Conservation (phyloP, 2,888 invertebrate genomes). For the Malachius bipustulatus region DNA sequence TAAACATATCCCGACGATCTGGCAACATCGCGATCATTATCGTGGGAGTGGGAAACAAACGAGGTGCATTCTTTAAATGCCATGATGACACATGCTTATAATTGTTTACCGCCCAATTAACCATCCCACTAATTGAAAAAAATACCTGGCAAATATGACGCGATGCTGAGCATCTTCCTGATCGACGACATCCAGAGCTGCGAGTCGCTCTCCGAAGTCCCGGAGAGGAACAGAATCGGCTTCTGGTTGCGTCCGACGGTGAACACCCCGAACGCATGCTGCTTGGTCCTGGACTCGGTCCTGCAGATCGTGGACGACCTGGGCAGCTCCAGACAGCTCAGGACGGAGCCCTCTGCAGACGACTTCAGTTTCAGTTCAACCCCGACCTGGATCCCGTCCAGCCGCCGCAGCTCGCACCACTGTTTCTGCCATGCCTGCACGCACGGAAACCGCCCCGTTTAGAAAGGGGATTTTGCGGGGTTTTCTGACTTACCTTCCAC, state of each 20-base stretch:
- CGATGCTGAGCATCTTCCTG: constrained; percentile 39
- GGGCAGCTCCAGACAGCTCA: constrained; percentile 43
- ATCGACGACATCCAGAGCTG: constrained; percentile 60
- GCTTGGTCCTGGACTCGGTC: constrained; percentile 53
- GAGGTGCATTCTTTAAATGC: no score
- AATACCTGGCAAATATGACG: constrained; percentile 34
- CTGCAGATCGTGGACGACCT: constrained; percentile 48
- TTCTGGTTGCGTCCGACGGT: constrained; percentile 44
- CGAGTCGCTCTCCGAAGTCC: constrained; percentile 49
- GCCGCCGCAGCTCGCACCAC: constrained; percentile 50
- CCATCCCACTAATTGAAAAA: constrained; percentile 8
- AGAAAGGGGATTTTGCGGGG: no score
- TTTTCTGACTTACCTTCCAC: constrained; percentile 44
- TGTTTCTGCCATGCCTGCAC: constrained; percentile 52
- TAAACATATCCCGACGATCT: no score
- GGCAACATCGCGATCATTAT: no score
- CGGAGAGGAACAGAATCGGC: constrained; percentile 52
- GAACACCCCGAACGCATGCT: constrained; percentile 58
- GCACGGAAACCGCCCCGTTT: constrained; percentile 20
- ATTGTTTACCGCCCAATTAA: constrained; percentile 8
- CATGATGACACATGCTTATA: no score
- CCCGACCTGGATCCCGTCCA: constrained; percentile 42
- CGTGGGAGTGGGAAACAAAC: no score
- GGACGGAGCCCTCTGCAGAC: constrained; percentile 32
- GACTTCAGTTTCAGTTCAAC: constrained; percentile 46